Evolutionary conservation across 1,140 invertebrate genomes (phyloP), one percentile per base, ranked within the genome.

Genomic region (Drosophila sechellia): DNA sequence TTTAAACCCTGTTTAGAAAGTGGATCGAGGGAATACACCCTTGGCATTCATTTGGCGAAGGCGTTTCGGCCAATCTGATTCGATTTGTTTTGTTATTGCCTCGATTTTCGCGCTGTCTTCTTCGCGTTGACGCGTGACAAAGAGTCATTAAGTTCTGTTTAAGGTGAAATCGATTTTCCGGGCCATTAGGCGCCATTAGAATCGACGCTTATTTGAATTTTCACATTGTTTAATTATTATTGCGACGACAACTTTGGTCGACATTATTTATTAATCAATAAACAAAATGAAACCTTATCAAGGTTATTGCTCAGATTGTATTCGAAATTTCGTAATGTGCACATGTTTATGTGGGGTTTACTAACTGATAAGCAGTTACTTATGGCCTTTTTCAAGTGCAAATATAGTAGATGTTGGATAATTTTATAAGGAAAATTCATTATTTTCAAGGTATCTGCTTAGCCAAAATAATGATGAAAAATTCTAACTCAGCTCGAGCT

Each of bases 121-220:
- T 60, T 69, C 34, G 53, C 71, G 54, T 81, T 69, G 48, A 63
- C 48, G 71, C 81, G 73, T 85, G 81, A 53, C 77, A 77, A 85
- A 45, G 46, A 42, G 55, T 68, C 75, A 87, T 86, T 87, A 79
- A 55, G 49, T 60, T 59, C 25, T 58, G 60, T 86, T 81, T 59
- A 75, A 81, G 85, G 61, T 64, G 43, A 55, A 86, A 86, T 87
- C 78, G 81, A 86, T 86, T 86, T 87, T 81, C 79, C 70, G 59
- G 61, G 17, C 50, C 56, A 77, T 77, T 77, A 61, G 40, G 45
- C 46, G 56, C 20, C 17, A 66, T 60, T 46, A 46, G 55, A 75
- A 66, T 43, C 40, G 52, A 73, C 13, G 27, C 52, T 48, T 78
- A 59, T 70, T 83, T 66, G 11, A 37, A 61, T 65, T 66, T 65